Evolutionary conservation across 2,797 vertebrate species (phyloP), one percentile per base, ranked within the genome.

Genomic region (Chaetodon trifasciatus): DNA sequence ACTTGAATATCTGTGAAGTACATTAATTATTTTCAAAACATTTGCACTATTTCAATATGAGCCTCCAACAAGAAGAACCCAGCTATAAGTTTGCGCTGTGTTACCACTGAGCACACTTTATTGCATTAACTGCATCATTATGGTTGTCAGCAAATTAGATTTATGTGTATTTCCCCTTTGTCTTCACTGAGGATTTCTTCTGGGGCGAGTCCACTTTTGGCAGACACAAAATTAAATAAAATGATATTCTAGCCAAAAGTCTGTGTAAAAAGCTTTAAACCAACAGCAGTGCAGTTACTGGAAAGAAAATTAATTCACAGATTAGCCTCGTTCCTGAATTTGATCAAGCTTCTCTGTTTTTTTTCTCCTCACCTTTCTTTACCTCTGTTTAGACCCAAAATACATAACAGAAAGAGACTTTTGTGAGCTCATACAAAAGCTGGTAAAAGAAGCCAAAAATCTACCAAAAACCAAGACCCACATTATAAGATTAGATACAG

Each of bases 151-250:
- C 40, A 55, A 85, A 83, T 75, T 81, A 44, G 21, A 86, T 84
- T 64, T 13, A 66, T 40, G 78, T 86, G 79, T 82, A 81, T 75
- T 77, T 69, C 37, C 57, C 35, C 37, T 75, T 75, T 78, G 46
- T 61, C 62, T 78, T 67, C 10, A 70, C 42, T 52, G 49, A 74
- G 35, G 37, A 57, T 76, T 61, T 40, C 15, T 70, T 70, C 62
- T 63, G 16, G 74, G 55, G 16, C 76, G 53, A 57, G 50, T 78
- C 49, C 24, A 74, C 75, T 76, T 85, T 70, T 62, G 70, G 65
- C 60, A 66, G 28, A 64, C 12, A 44, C 28, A 21, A 60, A 87
- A 82, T 81, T 62, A 52, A 84, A 87, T 69, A 66, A 75, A 76
- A 58, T 46, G 24, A 81, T 74, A 42, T 67, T 62, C 7, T 8